Conservation (phyloP, 2,888 invertebrate genomes). For the Dasysyrphus albostriatus region DNA sequence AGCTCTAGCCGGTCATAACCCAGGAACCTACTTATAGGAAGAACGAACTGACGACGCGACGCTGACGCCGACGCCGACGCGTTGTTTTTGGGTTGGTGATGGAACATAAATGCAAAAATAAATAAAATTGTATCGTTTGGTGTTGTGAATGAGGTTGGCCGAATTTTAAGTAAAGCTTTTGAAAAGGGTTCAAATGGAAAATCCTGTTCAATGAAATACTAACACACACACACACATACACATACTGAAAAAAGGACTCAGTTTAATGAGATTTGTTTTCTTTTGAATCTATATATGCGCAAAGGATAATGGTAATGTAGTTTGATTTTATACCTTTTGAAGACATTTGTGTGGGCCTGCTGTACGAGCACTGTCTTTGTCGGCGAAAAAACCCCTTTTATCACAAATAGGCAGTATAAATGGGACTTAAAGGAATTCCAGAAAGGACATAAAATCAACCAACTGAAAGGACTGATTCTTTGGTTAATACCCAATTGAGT, state of each 20-base stretch:
- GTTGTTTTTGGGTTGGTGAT: constrained; percentile 23
- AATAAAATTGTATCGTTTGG: constrained; percentile 59
- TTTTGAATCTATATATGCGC: neutral
- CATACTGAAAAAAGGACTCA: neutral
- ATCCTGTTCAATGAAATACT: neutral
- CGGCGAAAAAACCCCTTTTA: neutral
- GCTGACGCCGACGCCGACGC: neutral
- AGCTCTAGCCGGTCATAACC: constrained; percentile 10
- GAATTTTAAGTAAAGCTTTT: constrained; percentile 29
- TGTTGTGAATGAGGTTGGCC: constrained; percentile 2
- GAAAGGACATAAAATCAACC: constrained; percentile 4
- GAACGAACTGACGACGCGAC: neutral
- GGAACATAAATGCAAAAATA: constrained; percentile 54
- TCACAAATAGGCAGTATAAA: neutral
- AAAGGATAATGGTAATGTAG: constrained; percentile 14
- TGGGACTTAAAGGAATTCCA: neutral
- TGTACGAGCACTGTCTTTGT: neutral
- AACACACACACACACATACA: too few species aligned
- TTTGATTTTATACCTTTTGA: constrained; percentile 17
- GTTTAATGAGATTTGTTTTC: constrained; percentile 19
- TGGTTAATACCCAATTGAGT: constrained; percentile 19
- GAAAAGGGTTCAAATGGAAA: constrained; percentile 18
- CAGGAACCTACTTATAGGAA: neutral
- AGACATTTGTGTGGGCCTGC: neutral
- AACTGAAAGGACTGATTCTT: constrained; percentile 11